Evolutionary conservation across 2,113 vertebrate genomes (phyloP), one percentile per base, ranked within the genome.

Genomic region (Catharus bicknelli): DNA sequence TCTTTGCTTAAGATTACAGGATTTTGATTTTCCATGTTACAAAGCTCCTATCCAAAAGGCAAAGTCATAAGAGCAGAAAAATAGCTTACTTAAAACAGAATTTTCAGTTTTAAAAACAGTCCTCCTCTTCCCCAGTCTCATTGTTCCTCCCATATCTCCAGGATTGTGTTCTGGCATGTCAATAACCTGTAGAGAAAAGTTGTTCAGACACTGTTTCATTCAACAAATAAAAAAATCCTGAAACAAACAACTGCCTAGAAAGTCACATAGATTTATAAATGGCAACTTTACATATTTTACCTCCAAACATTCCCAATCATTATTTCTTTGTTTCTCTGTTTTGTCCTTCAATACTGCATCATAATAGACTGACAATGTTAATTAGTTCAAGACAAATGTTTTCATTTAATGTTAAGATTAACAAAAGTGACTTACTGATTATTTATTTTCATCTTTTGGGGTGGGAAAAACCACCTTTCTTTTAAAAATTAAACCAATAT

Each of bases 91-190:
- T 95, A 98, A 57, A 75, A 98, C 48, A 70, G 98, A 98, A 83
- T 97, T 95, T 74, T 97, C 93, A 8, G 97, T 94, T 92, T 97
- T 98, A 94, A 98, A 98, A 90, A 98, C 59, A 17, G 98, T 98
- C 75, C 92, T 98, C 93, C 98, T 97, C 89, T 97, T 97, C 26
- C 98, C 98, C 81, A 98, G 93, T 72, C 98, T 97, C 98, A 98
- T 98, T 22, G 97, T 98, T 96, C 97, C 98, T 83, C 97, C 98
- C 96, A 98, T 93, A 84, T 97, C 95, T 59, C 97, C 98, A 86
- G 97, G 97, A 90, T 95, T 97, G 86, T 98, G 97, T 48, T 98
- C 98, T 26, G 97, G 97, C 98, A 98, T 98, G 77, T 98, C 98
- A 92, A 98, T 97, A 82, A 98, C 97, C 98, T 98, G 80, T 29